phyloP scores from a whole-genome alignment of 2,113 vertebrate species.

The Eurypyga helias region DNA sequence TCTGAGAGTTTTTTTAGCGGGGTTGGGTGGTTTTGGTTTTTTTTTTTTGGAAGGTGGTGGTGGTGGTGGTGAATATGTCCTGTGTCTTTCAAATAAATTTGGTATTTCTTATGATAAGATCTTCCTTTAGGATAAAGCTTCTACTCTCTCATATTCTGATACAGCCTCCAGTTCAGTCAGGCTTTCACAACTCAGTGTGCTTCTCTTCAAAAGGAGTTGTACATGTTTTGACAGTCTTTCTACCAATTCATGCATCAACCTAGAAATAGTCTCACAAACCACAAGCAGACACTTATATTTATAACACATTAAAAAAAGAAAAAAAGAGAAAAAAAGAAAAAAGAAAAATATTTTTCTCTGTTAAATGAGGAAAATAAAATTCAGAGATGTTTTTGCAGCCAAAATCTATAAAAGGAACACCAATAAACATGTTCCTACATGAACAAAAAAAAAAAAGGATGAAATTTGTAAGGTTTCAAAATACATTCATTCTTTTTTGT shows the following conservation, averaged over 20 bases:
- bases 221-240: slow-evolving; percentile 23
- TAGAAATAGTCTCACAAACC: neutral
- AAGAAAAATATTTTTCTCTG: neutral
- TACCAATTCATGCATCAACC: neutral
- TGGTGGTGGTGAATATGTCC: neutral
- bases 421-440: neutral
- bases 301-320: neutral
- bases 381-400: neutral
- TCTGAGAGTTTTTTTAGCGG: neutral
- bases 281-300: neutral
- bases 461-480: slow-evolving; percentile 10
- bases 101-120: neutral
- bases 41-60: neutral
- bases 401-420: neutral
- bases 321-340: neutral
- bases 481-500: neutral
- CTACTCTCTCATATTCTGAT: neutral
- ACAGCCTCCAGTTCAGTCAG: neutral
- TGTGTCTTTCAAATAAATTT: neutral
- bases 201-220: neutral
- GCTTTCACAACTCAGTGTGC: neutral
- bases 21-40: neutral
- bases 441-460: neutral
- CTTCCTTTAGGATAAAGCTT: neutral
- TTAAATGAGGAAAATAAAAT: neutral